Base-by-base conservation (phyloP, 1,140 invertebrate species). In the Eupristina koningsbergeri region DNA sequence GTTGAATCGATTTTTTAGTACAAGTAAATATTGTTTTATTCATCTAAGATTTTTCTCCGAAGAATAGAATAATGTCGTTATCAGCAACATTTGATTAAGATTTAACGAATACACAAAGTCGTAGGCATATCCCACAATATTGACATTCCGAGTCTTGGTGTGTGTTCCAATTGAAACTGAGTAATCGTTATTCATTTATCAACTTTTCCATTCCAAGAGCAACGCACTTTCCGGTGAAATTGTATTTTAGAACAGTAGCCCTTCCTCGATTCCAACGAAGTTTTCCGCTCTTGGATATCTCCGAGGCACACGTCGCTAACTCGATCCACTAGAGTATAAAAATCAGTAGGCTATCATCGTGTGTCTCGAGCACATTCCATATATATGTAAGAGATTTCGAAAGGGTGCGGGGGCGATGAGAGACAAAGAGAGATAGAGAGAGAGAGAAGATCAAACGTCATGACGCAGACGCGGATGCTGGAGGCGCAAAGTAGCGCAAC, bases 401-500 rank as follows among this genome's bases (percentile, higher is more conserved):
- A 36, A 58, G 47, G 61, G 61, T 58, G 61, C n/a, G 58, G 39
- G 26, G 39, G 39, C 31, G 45, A 63, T 26, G 75, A 31, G 31
- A 26, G 75, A 39, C 36, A 26, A 13, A 17, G 17, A 45, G 71
- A 69, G n/a, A 31, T 22, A 8, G 36, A 17, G 67, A n/a, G 41
- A 26, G 41, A 76, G 67, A 71, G 41, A 39, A 36, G 26, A 71
- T 71, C 77, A 58, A 58, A 22, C 22, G 53, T 22, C 53, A 26
- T 58, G 53, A 58, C 22, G 53, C 53, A 58, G 31, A 15, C 31
- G 61, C 19, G 31, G 47, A 67, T 17, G 64, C 61, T 39, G 45
- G 50, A 36, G 77, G 47, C 63, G 61, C n/a, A 80, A 78, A 64
- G 76, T 64, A 73, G 69, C 36, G 85, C 86, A 85, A 86, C 87